A percentile compares a stretch with the other conserved stretches of the same genome.
These are phyloP conservation scores for Lasioglossum baleicum DNA, from an alignment of 1,140 invertebrate species.

Conservation along the genomic window DNA sequence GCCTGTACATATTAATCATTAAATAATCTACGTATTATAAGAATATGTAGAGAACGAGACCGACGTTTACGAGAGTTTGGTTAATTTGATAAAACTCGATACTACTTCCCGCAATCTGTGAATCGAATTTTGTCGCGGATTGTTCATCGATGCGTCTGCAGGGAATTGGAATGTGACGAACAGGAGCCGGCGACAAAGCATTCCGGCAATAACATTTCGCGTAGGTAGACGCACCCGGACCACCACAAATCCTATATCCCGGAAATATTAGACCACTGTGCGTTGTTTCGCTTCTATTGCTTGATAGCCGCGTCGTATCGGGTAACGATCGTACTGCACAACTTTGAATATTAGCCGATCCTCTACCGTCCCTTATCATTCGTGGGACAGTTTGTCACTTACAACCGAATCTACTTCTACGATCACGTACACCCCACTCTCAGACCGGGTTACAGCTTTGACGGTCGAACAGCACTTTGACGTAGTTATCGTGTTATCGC, in stretches of 20 bases:
- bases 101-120: too few relatives aligned
- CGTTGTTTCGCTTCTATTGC: constrained; percentile 22
- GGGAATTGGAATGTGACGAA: neutral
- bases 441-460: constrained; percentile 42
- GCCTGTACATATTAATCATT: too few relatives aligned
- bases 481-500: neutral
- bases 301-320: constrained; percentile 23
- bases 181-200: constrained; percentile 15
- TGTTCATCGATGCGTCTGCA: too few relatives aligned
- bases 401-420: constrained; percentile 33
- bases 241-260: neutral
- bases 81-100: too few relatives aligned
- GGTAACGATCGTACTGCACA: constrained; percentile 7
- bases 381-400: constrained; percentile 49
- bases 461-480: constrained; percentile 34
- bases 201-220: constrained; percentile 17
- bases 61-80: too few relatives aligned
- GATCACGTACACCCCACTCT: constrained; percentile 20
- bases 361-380: constrained; percentile 30
- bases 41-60: too few relatives aligned
- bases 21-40: too few relatives aligned
- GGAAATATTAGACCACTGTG: constrained; percentile 30
- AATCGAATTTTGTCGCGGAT: too few relatives aligned
- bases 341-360: constrained; percentile 40
- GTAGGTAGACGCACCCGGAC: neutral